phyloP scores from a whole-genome alignment of 2,113 vertebrate species.

The Neopipo cinnamomea region DNA sequence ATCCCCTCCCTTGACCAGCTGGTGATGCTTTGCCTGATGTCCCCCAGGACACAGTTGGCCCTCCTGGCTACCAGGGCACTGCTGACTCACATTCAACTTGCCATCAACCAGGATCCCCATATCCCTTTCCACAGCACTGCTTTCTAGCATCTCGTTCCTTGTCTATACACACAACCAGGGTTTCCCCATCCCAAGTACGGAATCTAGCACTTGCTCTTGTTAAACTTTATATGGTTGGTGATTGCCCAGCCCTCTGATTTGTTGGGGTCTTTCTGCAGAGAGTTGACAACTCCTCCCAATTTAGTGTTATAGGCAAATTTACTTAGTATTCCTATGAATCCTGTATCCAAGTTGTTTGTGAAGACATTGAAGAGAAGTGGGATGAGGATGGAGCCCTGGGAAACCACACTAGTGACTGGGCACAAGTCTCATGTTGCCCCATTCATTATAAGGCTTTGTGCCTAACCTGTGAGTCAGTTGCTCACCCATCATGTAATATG shows the following conservation, averaged over 20 bases:
- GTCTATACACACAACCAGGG: fast-evolving
- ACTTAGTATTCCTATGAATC: background rate
- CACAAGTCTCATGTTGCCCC: background rate
- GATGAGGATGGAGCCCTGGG: background rate
- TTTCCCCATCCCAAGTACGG: fast-evolving
- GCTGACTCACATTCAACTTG: background rate
- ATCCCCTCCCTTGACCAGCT: background rate
- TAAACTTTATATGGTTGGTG: background rate
- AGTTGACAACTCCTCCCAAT: background rate
- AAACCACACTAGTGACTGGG: fast-evolving
- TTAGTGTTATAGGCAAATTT: background rate
- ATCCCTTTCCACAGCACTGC: background rate
- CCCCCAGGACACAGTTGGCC: background rate
- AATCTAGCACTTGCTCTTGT: background rate
- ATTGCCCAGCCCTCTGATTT: background rate
- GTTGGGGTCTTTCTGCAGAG: background rate
- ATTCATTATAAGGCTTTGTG: background rate
- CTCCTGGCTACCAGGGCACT: background rate
- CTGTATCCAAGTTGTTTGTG: background rate
- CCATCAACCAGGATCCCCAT: background rate
- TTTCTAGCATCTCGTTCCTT: fast-evolving
- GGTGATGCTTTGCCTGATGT: background rate
- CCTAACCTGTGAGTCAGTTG: background rate
- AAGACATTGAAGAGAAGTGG: background rate
- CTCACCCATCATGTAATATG: background rate